These are phyloP conservation scores for Atherix ibis DNA, from an alignment of 2,888 invertebrate species.

Conservation along the genomic window DNA sequence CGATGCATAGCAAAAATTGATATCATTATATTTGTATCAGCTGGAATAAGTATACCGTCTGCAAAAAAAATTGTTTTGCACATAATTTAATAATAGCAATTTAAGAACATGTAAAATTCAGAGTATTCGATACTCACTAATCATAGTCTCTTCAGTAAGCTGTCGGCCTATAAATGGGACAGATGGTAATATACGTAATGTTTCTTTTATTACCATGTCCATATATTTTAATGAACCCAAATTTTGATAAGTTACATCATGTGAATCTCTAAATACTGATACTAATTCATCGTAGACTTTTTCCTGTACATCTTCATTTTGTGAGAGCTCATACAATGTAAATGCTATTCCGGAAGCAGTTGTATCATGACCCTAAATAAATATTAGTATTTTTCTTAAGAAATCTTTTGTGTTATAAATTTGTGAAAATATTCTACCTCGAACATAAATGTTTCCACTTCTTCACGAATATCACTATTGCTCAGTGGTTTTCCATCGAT, in stretches of 20 bases:
- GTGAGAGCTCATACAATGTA: slow-evolving; percentile 7
- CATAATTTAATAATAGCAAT: not conserved
- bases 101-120: not conserved
- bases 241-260: slow-evolving; percentile 18
- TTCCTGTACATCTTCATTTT: slow-evolving; percentile 15
- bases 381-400: not conserved
- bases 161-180: slow-evolving; percentile 16
- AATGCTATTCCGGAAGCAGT: slow-evolving; percentile 7
- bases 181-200: slow-evolving; percentile 25
- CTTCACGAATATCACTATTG: slow-evolving; percentile 1
- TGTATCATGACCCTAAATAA: slow-evolving; percentile 7
- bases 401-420: too few relatives aligned
- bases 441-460: slow-evolving; percentile 2
- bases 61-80: not conserved
- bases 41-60: slow-evolving; percentile 2
- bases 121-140: not conserved
- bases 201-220: slow-evolving; percentile 26
- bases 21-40: slow-evolving; percentile 1
- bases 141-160: slow-evolving; percentile 2
- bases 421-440: not conserved
- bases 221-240: slow-evolving; percentile 24
- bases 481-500: not conserved
- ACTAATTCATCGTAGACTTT: slow-evolving; percentile 24
- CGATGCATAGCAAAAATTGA: slow-evolving; percentile 4
- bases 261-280: slow-evolving; percentile 14